These are phyloP conservation scores for Priocnemis perturbator DNA, from an alignment of 2,888 invertebrate species.

Conservation along the genomic window DNA sequence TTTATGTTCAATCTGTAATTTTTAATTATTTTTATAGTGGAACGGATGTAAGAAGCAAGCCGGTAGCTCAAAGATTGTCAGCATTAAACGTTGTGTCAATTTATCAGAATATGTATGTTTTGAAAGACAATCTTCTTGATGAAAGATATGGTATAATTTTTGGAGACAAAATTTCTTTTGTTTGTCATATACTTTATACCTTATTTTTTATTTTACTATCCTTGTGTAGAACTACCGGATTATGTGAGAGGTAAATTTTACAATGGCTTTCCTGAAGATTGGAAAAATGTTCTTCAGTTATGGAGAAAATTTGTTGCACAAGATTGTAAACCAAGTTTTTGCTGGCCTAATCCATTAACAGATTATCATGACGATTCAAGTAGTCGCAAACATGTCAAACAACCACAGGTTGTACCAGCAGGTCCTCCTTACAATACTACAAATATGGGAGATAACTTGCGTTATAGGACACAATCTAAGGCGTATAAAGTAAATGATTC, in stretches of 20 bases:
- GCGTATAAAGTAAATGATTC: no score
- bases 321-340: conserved; percentile 58
- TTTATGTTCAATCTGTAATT: neutral
- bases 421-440: neutral
- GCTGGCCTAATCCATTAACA: conserved; percentile 68
- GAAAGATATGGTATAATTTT: conserved; percentile 54
- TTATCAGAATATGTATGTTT: conserved; percentile 59
- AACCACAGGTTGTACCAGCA: neutral
- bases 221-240: conserved; percentile 63
- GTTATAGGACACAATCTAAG: no score
- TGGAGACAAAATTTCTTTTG: neutral
- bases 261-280: conserved; percentile 72
- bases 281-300: conserved; percentile 67
- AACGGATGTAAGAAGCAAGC: conserved; percentile 63
- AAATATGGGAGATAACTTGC: neutral
- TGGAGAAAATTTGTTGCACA: conserved; percentile 62
- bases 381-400: conserved; percentile 18
- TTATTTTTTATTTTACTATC: neutral
- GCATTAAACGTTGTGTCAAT: conserved; percentile 57
- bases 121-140: conserved; percentile 65
- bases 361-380: conserved; percentile 68
- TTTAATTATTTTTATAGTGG: conserved; percentile 48
- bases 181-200: neutral
- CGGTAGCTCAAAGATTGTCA: conserved; percentile 59
- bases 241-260: conserved; percentile 68